Evolutionary conservation across 2,797 vertebrate genomes (phyloP).

Genomic region (Trichosurus vulpecula): DNA sequence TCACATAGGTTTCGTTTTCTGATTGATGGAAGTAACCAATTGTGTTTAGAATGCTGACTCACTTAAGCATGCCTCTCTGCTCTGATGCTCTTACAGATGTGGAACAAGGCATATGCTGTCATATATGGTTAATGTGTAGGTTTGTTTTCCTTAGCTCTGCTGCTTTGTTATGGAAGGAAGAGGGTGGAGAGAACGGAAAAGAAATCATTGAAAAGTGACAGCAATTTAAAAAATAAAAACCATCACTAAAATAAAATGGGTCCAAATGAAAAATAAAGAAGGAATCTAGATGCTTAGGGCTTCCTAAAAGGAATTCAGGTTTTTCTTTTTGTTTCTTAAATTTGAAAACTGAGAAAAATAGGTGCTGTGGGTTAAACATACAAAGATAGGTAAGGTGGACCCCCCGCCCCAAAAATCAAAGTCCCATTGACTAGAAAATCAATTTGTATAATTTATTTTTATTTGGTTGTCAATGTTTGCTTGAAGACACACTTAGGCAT

Average conservation of each 20-base stretch:
- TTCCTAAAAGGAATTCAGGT: neutral
- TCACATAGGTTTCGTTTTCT: too few relatives aligned
- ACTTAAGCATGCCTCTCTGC: neutral
- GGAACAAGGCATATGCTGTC: neutral
- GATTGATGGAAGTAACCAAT: too few relatives aligned
- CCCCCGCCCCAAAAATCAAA: neutral
- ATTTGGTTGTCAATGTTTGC: neutral
- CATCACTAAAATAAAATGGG: neutral
- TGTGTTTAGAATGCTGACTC: neutral
- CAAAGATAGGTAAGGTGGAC: neutral
- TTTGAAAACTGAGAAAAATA: neutral
- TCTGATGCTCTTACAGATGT: neutral
- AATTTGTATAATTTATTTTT: neutral
- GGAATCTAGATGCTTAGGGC: neutral
- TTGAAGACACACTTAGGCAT: neutral
- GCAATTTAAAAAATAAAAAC: neutral
- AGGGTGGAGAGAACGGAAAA: neutral
- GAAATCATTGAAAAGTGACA: neutral
- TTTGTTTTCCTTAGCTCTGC: neutral
- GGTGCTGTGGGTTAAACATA: too few relatives aligned
- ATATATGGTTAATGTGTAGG: neutral
- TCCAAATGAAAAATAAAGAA: neutral
- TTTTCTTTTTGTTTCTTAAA: neutral
- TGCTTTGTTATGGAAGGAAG: neutral
- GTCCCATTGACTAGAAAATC: neutral